Conservation (phyloP, 1,140 invertebrate genomes). For the Orussus abietinus region DNA sequence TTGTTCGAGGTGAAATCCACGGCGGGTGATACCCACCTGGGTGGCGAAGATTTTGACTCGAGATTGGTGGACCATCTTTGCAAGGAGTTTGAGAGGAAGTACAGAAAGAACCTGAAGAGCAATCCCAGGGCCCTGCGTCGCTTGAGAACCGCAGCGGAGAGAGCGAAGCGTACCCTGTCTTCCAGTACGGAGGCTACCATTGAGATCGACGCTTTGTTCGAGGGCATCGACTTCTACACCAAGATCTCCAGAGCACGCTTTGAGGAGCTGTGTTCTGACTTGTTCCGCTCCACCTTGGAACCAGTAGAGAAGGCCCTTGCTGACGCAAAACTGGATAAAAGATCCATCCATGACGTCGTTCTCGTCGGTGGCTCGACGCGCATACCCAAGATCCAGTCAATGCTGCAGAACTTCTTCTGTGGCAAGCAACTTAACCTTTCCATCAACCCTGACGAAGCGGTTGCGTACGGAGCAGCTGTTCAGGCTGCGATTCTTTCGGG, state of each 20-base stretch:
- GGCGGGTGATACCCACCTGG: conserved; percentile 61
- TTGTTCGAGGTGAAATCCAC: conserved; percentile 67
- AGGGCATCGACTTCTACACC: conserved; percentile 53
- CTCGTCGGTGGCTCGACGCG: conserved; percentile 70
- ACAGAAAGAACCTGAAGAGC: conserved; percentile 49
- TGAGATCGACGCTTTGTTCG: conserved; percentile 53
- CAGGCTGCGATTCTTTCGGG: conserved; percentile 53
- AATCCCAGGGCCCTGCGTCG: conserved; percentile 56
- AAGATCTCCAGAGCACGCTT: conserved; percentile 49
- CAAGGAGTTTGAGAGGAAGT: conserved; percentile 53
- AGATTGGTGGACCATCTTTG: conserved; percentile 66
- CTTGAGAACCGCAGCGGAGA: conserved; percentile 61
- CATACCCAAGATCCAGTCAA: conserved; percentile 55
- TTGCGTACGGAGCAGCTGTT: conserved; percentile 53
- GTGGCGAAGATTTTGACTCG: conserved; percentile 78
- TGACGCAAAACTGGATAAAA: conserved; percentile 68
- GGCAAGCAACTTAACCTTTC: conserved; percentile 55
- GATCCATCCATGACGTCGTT: conserved; percentile 65
- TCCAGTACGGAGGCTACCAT: conserved; percentile 53
- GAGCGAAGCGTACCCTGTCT: conserved; percentile 54
- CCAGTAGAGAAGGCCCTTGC: conserved; percentile 61
- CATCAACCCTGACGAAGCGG: conserved; percentile 54
- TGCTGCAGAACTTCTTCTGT: conserved; percentile 53
- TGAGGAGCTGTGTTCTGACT: conserved; percentile 53
- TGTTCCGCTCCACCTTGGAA: conserved; percentile 54